Conservation (phyloP, 2,888 invertebrate genomes). For the Erynnis tages region DNA sequence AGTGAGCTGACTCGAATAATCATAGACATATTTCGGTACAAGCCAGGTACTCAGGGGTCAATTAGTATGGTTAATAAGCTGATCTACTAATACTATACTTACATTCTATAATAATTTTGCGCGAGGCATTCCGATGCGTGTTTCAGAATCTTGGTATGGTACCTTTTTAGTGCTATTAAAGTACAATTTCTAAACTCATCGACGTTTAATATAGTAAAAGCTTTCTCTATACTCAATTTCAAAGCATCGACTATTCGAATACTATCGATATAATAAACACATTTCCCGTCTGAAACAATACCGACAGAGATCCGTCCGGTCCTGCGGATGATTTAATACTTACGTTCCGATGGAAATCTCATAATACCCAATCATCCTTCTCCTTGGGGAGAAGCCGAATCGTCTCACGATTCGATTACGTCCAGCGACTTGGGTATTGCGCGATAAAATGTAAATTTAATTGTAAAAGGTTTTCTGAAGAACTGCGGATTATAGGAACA, state of each 20-base stretch:
- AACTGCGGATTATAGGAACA: constrained; percentile 19
- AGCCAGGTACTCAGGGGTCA: no score
- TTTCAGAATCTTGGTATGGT: no score
- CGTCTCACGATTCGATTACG: constrained; percentile 46
- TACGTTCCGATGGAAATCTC: constrained; percentile 58
- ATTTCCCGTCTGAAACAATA: constrained; percentile 42
- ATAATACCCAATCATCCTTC: constrained; percentile 74
- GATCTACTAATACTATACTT: no score
- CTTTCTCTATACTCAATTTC: constrained; percentile 10
- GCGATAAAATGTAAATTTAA: constrained; percentile 29
- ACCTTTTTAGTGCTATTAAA: no score
- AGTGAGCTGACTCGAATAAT: no score
- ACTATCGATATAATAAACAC: constrained; percentile 38
- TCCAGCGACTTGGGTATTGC: constrained; percentile 26
- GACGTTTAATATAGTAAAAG: no score
- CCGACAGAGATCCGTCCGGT: constrained; percentile 38
- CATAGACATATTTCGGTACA: no score
- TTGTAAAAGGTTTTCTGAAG: constrained; percentile 23
- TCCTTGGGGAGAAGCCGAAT: constrained; percentile 46
- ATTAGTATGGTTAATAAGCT: no score
- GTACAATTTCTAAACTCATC: no score
- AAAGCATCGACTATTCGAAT: background rate
- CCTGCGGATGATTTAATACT: constrained; percentile 63
- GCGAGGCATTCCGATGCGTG: no score
- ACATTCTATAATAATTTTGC: no score